Conservation (phyloP, 92 coral and sea anemone genomes). For the Galaxea fascicularis region DNA sequence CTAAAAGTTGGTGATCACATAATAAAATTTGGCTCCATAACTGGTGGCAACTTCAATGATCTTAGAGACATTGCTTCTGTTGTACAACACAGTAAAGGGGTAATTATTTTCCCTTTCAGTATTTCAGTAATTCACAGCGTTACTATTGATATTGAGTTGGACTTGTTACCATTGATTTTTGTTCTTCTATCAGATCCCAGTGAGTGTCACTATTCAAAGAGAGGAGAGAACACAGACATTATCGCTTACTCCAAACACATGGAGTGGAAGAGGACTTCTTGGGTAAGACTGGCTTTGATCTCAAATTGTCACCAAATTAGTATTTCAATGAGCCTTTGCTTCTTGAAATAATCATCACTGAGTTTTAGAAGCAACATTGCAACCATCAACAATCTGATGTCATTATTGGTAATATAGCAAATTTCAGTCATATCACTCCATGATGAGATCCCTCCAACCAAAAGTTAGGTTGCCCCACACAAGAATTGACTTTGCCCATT, state of each 20-base stretch:
- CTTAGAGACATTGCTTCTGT: constrained; percentile 80
- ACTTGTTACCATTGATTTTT: neutral
- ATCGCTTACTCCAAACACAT: constrained; percentile 85
- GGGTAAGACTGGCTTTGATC: constrained; percentile 68
- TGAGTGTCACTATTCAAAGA: constrained; percentile 73
- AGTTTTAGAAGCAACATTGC: too few relatives aligned
- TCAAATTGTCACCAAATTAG: too few relatives aligned
- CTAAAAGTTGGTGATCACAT: constrained; percentile 82
- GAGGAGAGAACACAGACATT: constrained; percentile 58
- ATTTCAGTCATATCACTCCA: too few relatives aligned
- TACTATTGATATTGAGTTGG: neutral
- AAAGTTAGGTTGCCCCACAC: too few relatives aligned
- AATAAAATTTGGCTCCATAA: constrained; percentile 93
- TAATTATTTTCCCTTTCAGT: constrained; percentile 20
- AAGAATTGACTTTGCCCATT: too few relatives aligned
- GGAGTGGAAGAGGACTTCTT: constrained; percentile 93
- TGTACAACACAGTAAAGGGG: constrained; percentile 96
- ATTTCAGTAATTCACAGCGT: neutral
- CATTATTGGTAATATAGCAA: too few relatives aligned
- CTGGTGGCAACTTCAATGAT: constrained; percentile 76
- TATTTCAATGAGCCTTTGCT: too few relatives aligned
- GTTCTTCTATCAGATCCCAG: constrained; percentile 55
- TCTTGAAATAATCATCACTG: too few relatives aligned
- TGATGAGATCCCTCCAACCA: too few relatives aligned
- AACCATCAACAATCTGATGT: too few relatives aligned